Evolutionary conservation across 1,140 invertebrate species (phyloP), one percentile per base, ranked within the genome.

Genomic region (Bombus sibiricus): DNA sequence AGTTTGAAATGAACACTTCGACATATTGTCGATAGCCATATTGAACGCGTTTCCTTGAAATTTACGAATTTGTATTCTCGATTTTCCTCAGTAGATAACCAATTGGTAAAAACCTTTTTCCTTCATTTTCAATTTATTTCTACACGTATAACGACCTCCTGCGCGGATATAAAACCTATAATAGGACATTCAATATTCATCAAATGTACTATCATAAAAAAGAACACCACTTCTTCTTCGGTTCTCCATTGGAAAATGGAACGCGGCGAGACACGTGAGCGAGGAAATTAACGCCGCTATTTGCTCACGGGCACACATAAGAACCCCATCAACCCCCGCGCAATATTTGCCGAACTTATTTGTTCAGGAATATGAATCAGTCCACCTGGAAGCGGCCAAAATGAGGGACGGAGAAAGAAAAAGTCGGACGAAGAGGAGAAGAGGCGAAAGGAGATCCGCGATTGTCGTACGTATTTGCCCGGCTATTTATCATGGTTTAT

Each of bases 401-500:
- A 69, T n/a, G 75, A n/a, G 57, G 32, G 18, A 37, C 12, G 13
- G 53, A 53, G 43, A 39, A 4, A 12, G 77, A 86, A 37, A 57
- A 59, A 25, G 34, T 10, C 13, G 18, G 32, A 64, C 15, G 34
- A 62, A n/a, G 41, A 80, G 86, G 34, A 47, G 47, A 73, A 15
- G 39, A 68, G 66, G 73, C 28, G 81, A 81, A 75, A 68, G 74
- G 53, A 72, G 83, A 90, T 90, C 86, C 89, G 86, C 89, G 89
- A 94, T 94, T 86, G 91, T 89, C 90, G 88, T 93, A 74, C 84
- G 87, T 95, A 95, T 95, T 95, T 95, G 93, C 94, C 93, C 86
- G 93, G 93, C 94, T 94, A 95, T 95, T 95, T 95, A 95, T 95
- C 95, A 95, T 93, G 94, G 94, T 95, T 95, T 95, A 95, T 95